Evolutionary conservation across 2,888 invertebrate species (phyloP).

Genomic region (Ophioninae sp.): DNA sequence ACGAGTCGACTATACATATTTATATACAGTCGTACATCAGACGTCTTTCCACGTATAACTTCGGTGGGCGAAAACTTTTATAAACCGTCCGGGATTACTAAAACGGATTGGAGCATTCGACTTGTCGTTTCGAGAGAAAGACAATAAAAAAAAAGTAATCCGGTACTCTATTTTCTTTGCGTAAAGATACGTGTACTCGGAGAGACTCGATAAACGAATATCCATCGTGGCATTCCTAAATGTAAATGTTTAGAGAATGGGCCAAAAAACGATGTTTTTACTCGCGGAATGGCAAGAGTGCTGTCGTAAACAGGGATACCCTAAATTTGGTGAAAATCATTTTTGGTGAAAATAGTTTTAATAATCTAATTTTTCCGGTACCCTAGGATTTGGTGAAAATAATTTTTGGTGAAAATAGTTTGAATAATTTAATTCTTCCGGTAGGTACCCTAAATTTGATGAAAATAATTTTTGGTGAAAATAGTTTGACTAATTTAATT

Average conservation of each 20-base stretch:
- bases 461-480: no score
- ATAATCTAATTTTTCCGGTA: no score
- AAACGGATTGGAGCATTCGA: slow-evolving; percentile 19
- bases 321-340: background rate
- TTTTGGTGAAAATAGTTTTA: background rate
- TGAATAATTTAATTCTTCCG: no score
- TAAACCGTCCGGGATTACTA: slow-evolving; percentile 8
- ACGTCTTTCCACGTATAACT: background rate
- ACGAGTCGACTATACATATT: background rate
- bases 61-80: slow-evolving; percentile 17
- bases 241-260: background rate
- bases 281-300: background rate
- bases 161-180: slow-evolving; percentile 2
- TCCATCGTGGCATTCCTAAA: background rate
- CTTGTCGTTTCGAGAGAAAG: slow-evolving; percentile 6
- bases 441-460: no score
- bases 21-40: background rate
- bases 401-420: background rate
- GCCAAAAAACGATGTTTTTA: background rate
- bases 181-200: slow-evolving; percentile 6
- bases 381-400: background rate
- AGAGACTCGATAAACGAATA: slow-evolving; percentile 12
- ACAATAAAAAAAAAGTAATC: background rate
- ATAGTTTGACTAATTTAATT: no score
- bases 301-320: background rate